Conservation (phyloP, 2,113 vertebrate genomes). For the Leiothrix lutea region DNA sequence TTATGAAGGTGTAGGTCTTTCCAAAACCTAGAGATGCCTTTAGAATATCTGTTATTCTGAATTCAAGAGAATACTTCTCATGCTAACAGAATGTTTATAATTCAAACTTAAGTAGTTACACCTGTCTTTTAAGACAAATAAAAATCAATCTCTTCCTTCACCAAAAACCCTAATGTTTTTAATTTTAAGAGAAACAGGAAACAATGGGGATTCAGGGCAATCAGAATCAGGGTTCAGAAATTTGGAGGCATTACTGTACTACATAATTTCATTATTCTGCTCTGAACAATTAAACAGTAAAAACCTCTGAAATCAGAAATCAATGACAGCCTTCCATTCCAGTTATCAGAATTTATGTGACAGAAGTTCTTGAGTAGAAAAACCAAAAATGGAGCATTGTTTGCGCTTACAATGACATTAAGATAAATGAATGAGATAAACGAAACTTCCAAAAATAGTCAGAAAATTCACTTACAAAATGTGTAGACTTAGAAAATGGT, state of each 20-base stretch:
- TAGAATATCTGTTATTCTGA: background rate
- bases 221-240: background rate
- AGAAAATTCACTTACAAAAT: background rate
- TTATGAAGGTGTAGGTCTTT: background rate
- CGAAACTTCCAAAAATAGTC: background rate
- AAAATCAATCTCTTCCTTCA: background rate
- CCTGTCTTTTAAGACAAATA: background rate
- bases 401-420: background rate
- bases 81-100: background rate
- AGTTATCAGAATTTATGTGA: background rate
- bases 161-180: background rate
- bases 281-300: background rate
- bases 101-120: background rate
- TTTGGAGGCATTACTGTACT: background rate
- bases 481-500: background rate
- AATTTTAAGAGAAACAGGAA: background rate
- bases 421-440: background rate
- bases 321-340: background rate
- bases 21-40: background rate
- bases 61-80: background rate
- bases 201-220: background rate
- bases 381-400: background rate
- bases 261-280: background rate
- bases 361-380: background rate
- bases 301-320: background rate